Base-by-base conservation (phyloP, 2,113 vertebrate genomes). In the Rattus rattus region DNA sequence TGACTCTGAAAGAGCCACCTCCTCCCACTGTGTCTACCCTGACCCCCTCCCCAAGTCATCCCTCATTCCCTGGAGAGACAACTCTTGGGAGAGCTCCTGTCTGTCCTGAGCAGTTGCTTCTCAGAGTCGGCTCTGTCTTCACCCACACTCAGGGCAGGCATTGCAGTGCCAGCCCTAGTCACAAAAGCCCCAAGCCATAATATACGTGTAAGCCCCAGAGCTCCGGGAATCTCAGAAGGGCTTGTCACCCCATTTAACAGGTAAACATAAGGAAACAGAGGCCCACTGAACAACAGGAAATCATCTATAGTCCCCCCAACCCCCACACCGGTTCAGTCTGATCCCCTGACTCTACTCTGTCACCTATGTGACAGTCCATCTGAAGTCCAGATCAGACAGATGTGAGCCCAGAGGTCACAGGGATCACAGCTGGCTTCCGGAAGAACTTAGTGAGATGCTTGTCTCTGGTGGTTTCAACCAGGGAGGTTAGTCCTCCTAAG, bases 1-100 rank as follows among this genome's bases (percentile, higher is more conserved):
- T 89, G 88, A 86, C 93, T 94, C 94, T 30, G 17, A 43, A 77
- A 83, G 6, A 89, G 47, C 43, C 77, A 28, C 75, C 56, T 30
- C 72, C 87, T 52, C 65, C 16, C 43, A 19, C 30, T 36, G 56
- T 59, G 65, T 39, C 79, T 24, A 54, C 72, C 61, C 76, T 73
- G 79, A 69, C 61, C 88, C 92, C 47, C 52, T 90, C 87, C 90
- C 95, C 16, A 43, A n/a, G 61, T 24, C 22, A 30, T 47, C 75
- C 33, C 22, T 86, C 65, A 20, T 80, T 52, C 69, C 87, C 73
- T 80, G n/a, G 47, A 70, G 80, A 88, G 92, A 54, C 33, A 76
- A 39, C 67, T 86, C 90, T 26, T 6, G 17, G 86, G 84, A 93
- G 67, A 77, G 39, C 63, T 8, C 20, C 26, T 56, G 91, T 92